Evolutionary conservation across 2,113 vertebrate species (phyloP), one percentile per base, ranked within the genome.

Genomic region (Mixornis gularis): DNA sequence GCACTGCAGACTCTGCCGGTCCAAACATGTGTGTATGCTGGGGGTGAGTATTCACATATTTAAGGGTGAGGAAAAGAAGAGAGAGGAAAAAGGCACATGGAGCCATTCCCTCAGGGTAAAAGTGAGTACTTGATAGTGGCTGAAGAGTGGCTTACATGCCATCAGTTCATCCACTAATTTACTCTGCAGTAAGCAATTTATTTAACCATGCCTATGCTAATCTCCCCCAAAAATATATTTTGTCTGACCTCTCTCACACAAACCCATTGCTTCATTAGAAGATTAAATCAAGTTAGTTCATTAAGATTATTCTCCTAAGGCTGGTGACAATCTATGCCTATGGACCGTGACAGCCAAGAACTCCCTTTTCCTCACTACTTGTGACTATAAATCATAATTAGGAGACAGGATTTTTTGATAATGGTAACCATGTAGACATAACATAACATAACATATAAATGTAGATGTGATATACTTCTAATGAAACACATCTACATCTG

Each of bases 401-500:
- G 36, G 72, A 84, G 89, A 51, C 6, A 53, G 53, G 36, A 64
- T 34, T 78, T 40, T 81, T 79, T 85, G 81, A 85, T 89, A 93
- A 81, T 19, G 27, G 87, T 91, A 87, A 85, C 89, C 84, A 89
- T 44, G 81, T 34, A 81, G 56, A 84, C 44, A 44, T 44, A 44
- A 44, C 1, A 0, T 81, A 89, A 91, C 49, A 62, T 43, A 94
- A 90, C 40, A 66, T 60, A 71, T 13, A 89, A 89, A 64, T 0
- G 5, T 69, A 91, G 58, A 81, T 64, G 48, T 84, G 78, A 82
- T 79, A 85, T 51, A 79, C 36, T 58, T 72, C 32, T 74, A 87
- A 53, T 53, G 49, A 89, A 92, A 91, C 44, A 68, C 34, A 92
- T 71, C 44, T 69, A 46, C 94, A 93, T 91, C 74, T 95, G 76